Evolutionary conservation across 2,113 vertebrate species (phyloP).

Genomic region (Dipodomys spectabilis): DNA sequence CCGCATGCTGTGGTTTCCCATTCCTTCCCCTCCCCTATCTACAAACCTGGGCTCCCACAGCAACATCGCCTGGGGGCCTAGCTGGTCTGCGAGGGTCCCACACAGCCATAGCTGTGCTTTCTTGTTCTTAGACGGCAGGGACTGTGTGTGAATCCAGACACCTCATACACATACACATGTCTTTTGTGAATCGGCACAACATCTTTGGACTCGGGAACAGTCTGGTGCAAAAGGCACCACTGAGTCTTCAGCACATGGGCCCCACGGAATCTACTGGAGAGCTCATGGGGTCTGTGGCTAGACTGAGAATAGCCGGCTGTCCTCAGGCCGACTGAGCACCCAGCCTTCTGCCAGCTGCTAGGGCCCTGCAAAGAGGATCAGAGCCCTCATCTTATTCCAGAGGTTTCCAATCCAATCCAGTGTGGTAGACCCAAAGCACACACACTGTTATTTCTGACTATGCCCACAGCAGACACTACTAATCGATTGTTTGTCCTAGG

Average conservation of each 20-base stretch:
- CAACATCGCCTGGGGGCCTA: accelerated
- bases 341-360: too few relatives aligned
- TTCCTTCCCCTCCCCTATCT: neutral
- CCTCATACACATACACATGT: accelerated
- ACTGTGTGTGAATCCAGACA: neutral
- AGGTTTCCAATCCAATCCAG: too few relatives aligned
- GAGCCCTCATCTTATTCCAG: too few relatives aligned
- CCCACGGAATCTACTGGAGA: too few relatives aligned
- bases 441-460: too few relatives aligned
- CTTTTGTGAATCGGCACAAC: neutral
- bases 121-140: neutral
- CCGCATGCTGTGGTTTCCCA: accelerated
- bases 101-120: neutral
- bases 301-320: accelerated
- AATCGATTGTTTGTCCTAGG: too few relatives aligned
- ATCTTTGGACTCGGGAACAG: neutral
- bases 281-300: neutral
- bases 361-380: too few relatives aligned
- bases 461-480: too few relatives aligned
- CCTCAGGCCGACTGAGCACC: too few relatives aligned
- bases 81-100: neutral
- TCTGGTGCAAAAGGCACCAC: neutral
- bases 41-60: accelerated
- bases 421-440: too few relatives aligned
- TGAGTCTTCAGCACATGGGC: too few relatives aligned